Evolutionary conservation across 2,113 vertebrate species (phyloP).

Genomic region (Cepphus grylle): DNA sequence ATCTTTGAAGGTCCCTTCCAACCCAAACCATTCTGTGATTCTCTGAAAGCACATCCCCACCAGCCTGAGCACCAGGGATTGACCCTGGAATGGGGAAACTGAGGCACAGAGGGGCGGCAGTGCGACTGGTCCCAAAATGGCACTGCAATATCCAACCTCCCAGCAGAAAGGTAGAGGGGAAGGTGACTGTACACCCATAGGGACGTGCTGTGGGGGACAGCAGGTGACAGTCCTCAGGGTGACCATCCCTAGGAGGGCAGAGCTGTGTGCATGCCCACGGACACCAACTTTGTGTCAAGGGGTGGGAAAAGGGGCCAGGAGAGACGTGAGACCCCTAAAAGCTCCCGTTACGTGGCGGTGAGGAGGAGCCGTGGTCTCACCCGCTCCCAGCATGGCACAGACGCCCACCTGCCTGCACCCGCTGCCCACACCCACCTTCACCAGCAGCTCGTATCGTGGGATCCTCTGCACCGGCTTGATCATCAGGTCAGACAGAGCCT

Average conservation of each 20-base stretch:
- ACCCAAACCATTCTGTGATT: neutral
- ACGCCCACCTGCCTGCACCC: neutral
- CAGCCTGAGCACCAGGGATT: neutral
- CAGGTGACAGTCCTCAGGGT: neutral
- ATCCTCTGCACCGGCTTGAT: constrained; percentile 98
- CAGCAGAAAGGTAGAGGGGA: neutral
- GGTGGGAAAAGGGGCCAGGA: neutral
- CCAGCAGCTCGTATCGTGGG: constrained; percentile 94
- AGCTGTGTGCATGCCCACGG: fast-evolving
- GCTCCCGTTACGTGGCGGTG: fast-evolving
- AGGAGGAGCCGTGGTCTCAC: neutral
- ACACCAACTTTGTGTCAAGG: neutral
- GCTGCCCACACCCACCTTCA: constrained; percentile 80
- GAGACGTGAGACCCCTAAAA: fast-evolving
- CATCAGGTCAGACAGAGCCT: constrained; percentile 95
- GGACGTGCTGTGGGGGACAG: neutral
- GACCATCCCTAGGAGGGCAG: neutral
- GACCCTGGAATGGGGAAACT: neutral
- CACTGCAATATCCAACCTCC: neutral
- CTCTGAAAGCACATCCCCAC: neutral
- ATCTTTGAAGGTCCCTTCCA: neutral
- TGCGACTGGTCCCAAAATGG: neutral
- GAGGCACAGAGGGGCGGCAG: neutral
- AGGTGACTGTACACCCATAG: neutral
- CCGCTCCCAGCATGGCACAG: neutral